Base-by-base conservation (phyloP, 2,113 vertebrate genomes). In the Podiceps cristatus region DNA sequence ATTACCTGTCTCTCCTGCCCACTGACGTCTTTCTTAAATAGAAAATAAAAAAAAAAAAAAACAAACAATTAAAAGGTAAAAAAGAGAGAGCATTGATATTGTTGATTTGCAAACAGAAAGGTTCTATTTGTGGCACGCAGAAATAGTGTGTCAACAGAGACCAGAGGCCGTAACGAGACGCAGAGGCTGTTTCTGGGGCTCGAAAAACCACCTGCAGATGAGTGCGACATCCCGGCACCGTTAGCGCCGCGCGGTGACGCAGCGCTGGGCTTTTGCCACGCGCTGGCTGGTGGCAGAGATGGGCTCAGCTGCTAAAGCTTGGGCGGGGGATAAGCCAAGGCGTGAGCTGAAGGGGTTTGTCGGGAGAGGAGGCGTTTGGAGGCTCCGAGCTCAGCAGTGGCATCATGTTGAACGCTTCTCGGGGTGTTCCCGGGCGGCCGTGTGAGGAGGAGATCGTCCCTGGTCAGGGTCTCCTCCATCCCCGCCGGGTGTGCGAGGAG, bases 401-500 rank as follows among this genome's bases (percentile, higher is more conserved):
- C 12, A 13, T 33, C 58, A 13, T 3, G 3, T 0, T 33, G 58
- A 56, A 25, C n/a, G 2, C 33, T 29, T 44, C 62, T 66, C 1
- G 0, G 3, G 25, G 31, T 45, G 2, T 60, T 74, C 33, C 78
- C 27, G 44, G 2, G 0, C 2, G n/a, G 37, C 7, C 13, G 33
- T 0, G 2, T 5, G 72, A 49, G 42, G 35, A 85, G 52, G 75
- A 59, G 3, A 14, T 60, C 12, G 58, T 68, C 63, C 66, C 31
- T 40, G 40, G 13, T 25, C 19, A 2, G 13, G 22, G 22, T 49
- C 52, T 73, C 25, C 53, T 84, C 10, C 25, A 10, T 35, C 18
- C 9, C 18, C 0, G 0, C 3, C 13, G 40, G 31, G 4, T 68
- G 42, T 10, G 13, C 0, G 1, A 35, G 33, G 29, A n/a, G 27